phyloP scores from a whole-genome alignment of 1,140 invertebrate genomes.

The Muscidifurax raptorellus region DNA sequence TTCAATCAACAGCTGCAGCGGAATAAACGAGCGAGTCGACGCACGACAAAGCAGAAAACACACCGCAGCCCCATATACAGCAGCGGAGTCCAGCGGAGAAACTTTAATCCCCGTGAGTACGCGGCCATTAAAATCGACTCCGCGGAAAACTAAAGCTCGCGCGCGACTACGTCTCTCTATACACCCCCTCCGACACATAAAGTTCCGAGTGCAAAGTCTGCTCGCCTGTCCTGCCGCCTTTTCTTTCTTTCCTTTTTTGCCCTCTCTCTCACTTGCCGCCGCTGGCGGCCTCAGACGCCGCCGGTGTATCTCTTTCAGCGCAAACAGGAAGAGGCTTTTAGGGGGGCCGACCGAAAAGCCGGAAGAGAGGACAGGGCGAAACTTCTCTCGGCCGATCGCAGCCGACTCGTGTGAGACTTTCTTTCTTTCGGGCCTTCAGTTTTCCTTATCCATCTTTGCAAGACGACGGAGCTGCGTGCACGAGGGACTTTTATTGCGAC shows the following conservation, averaged over 20 bases:
- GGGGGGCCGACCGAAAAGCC: not conserved
- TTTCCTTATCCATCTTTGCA: slow-evolving; percentile 25
- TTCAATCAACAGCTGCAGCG: not conserved
- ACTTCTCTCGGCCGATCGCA: slow-evolving; percentile 17
- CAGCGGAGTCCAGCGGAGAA: not conserved
- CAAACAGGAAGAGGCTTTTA: slow-evolving; percentile 53
- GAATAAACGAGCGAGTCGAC: not conserved
- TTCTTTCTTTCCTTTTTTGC: not conserved
- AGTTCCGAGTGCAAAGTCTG: slow-evolving; percentile 50
- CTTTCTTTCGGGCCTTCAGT: not conserved
- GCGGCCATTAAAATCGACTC: slow-evolving; percentile 43
- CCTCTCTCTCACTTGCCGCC: not conserved
- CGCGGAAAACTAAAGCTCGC: slow-evolving; percentile 3
- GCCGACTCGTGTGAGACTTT: not conserved
- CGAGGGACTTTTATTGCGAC: not conserved
- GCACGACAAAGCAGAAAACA: not conserved
- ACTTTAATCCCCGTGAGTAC: slow-evolving; percentile 16
- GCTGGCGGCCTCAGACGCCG: slow-evolving; percentile 17
- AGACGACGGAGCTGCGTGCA: not conserved
- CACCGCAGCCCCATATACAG: too few species aligned
- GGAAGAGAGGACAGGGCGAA: slow-evolving; percentile 15
- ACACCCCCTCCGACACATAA: slow-evolving; percentile 1
- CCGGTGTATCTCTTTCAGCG: slow-evolving; percentile 37
- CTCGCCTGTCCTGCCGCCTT: slow-evolving; percentile 15
- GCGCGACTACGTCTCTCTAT: not conserved